Evolutionary conservation across 2,888 invertebrate species (phyloP).

Genomic region (Bruchidius siliquastri): DNA sequence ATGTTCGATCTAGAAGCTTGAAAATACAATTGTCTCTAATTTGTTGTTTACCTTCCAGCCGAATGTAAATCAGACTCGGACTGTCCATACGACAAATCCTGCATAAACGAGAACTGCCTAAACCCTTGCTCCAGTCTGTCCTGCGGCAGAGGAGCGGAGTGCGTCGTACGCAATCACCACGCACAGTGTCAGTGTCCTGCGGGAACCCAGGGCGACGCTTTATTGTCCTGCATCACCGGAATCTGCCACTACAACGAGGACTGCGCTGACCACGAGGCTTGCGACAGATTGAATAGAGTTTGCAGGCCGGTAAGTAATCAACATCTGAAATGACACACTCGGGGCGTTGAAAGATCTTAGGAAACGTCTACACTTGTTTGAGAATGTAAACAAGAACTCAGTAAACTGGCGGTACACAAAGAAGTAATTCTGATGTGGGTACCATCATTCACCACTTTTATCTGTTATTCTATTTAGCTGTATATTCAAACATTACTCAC

Average conservation of each 20-base stretch:
- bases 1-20: no score
- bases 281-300: constrained; percentile 76
- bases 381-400: no score
- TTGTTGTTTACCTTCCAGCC: constrained; percentile 50
- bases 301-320: constrained; percentile 56
- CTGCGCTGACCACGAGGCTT: constrained; percentile 78
- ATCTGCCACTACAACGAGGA: constrained; percentile 86
- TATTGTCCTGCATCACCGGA: constrained; percentile 74
- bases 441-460: no score
- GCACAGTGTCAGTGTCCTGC: constrained; percentile 78
- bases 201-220: constrained; percentile 81
- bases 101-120: constrained; percentile 73
- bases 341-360: no score
- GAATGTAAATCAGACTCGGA: constrained; percentile 75
- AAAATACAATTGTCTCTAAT: no score
- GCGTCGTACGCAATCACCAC: constrained; percentile 68
- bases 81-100: constrained; percentile 80
- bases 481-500: no score
- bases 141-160: constrained; percentile 77
- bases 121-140: constrained; percentile 67
- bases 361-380: no score
- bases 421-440: no score
- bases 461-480: no score
- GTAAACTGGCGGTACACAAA: no score
- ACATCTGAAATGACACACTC: no score